phyloP scores from a whole-genome alignment of 2,797 vertebrate species.

The Gambusia yucatana region DNA sequence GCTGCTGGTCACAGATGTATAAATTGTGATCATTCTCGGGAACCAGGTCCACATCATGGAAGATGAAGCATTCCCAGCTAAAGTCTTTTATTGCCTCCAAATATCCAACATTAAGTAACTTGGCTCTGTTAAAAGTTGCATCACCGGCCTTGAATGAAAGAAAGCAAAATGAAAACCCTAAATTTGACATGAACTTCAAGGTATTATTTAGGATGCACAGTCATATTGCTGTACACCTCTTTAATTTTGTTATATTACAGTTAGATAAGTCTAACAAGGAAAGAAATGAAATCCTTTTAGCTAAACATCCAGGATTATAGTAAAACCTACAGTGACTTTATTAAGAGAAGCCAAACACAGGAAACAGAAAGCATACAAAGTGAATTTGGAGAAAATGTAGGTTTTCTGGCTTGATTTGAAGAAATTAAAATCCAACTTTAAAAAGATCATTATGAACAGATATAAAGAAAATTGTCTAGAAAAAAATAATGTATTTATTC shows the following conservation, averaged over 20 bases:
- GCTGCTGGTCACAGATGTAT: slow-evolving; percentile 89
- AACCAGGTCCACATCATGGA: slow-evolving; percentile 96
- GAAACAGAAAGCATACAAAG: not conserved
- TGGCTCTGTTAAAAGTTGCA: slow-evolving; percentile 94
- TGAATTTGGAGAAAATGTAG: not conserved
- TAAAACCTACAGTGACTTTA: not conserved
- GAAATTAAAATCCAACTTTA: not conserved
- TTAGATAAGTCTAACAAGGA: not conserved
- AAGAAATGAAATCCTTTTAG: not conserved
- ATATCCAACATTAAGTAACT: slow-evolving; percentile 94
- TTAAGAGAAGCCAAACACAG: not conserved
- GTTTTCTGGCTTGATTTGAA: not conserved
- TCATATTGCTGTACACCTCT: not conserved
- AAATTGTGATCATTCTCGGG: slow-evolving; percentile 96
- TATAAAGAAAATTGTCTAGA: not conserved
- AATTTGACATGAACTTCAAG: slow-evolving; percentile 9
- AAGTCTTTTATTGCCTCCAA: slow-evolving; percentile 93
- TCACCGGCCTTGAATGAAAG: slow-evolving; percentile 83
- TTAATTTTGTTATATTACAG: not conserved
- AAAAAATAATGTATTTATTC: not conserved
- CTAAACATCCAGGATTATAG: not conserved
- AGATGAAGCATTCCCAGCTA: slow-evolving; percentile 94
- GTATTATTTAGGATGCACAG: not conserved
- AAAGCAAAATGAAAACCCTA: not conserved
- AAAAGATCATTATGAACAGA: not conserved